phyloP scores from a whole-genome alignment of 2,797 vertebrate genomes.

The Hephaestus fuliginosus region DNA sequence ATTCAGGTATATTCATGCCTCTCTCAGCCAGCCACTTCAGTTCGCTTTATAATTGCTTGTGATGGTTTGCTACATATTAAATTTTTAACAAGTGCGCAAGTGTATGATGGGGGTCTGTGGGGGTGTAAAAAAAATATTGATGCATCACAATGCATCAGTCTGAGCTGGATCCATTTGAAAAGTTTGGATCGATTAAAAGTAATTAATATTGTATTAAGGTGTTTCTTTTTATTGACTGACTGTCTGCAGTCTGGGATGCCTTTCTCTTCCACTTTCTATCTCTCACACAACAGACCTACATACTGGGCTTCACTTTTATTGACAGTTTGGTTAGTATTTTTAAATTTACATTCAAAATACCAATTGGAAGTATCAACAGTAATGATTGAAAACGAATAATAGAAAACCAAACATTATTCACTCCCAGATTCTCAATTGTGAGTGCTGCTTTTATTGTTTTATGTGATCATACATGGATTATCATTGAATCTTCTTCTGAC shows the following conservation, averaged over 20 bases:
- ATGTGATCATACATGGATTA: not conserved
- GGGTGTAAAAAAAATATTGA: constrained; percentile 8
- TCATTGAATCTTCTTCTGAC: not conserved
- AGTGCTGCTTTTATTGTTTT: not conserved
- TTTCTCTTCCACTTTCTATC: constrained; percentile 13
- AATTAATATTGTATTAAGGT: constrained; percentile 47
- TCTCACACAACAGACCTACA: not conserved
- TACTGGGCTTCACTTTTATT: not conserved
- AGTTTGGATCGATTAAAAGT: constrained; percentile 43
- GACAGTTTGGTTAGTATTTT: not conserved
- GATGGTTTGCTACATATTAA: constrained; percentile 10
- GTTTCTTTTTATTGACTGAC: constrained; percentile 42
- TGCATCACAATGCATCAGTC: constrained; percentile 19
- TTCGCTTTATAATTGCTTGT: constrained; percentile 2
- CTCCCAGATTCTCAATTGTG: not conserved
- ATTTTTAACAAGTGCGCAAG: constrained; percentile 22
- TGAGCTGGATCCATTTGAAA: constrained; percentile 45
- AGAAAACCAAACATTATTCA: not conserved
- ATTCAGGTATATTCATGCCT: not conserved
- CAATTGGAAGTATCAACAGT: not conserved
- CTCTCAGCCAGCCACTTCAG: not conserved
- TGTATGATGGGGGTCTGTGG: constrained; percentile 9
- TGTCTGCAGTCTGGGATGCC: constrained; percentile 5
- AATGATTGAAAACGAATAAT: too few species aligned
- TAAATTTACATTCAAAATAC: not conserved